phyloP scores from a whole-genome alignment of 2,113 vertebrate genomes.

The Plecotus auritus region DNA sequence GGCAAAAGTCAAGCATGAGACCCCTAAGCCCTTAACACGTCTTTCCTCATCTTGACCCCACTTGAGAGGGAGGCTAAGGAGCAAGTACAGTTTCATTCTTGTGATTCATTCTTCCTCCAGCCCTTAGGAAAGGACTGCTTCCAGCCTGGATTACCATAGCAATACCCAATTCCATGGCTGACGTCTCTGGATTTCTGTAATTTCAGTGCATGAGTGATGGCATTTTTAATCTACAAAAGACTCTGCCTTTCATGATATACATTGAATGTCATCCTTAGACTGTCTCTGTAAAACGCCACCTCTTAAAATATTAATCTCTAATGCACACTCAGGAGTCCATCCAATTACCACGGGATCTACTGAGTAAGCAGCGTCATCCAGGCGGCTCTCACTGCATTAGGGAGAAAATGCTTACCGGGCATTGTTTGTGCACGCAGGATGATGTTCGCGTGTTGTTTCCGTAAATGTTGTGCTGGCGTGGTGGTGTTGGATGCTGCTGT shows the following conservation, averaged over 20 bases:
- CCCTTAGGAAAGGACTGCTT: not conserved
- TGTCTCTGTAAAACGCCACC: conserved; percentile 59
- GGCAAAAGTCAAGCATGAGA: not conserved
- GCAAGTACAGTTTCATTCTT: not conserved
- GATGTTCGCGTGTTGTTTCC: not conserved
- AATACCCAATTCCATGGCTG: not conserved
- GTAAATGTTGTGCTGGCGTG: not conserved
- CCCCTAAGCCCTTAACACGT: not conserved
- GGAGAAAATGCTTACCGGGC: conserved; percentile 46
- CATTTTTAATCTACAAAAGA: conserved; percentile 44
- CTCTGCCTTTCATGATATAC: conserved; percentile 39
- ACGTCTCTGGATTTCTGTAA: not conserved
- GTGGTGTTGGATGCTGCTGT: not conserved
- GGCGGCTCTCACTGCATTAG: conserved; percentile 53
- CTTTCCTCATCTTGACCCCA: not conserved
- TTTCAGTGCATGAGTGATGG: conserved; percentile 16
- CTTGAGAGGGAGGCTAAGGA: not conserved
- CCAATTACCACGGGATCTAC: conserved; percentile 56
- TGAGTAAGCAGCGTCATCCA: conserved; percentile 49
- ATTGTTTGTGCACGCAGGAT: not conserved
- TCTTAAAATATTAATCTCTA: conserved; percentile 76
- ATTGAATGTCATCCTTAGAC: conserved; percentile 48
- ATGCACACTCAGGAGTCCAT: conserved; percentile 55
- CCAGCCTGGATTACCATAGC: not conserved
- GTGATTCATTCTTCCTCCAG: not conserved